Conservation (phyloP, 1,140 invertebrate species). For the Halesus radiatus region DNA sequence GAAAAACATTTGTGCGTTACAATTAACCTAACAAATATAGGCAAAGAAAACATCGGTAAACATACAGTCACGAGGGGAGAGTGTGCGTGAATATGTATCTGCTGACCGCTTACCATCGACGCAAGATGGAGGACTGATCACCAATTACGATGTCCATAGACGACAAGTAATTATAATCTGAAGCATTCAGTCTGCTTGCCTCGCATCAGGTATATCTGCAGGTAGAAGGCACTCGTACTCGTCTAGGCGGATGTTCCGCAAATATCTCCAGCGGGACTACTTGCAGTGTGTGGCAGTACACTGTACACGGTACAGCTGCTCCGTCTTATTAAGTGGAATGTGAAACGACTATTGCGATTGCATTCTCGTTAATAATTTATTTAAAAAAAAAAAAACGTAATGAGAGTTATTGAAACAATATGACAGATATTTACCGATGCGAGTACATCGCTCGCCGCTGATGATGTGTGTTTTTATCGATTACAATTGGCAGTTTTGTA, state of each 20-base stretch:
- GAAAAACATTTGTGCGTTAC: neutral
- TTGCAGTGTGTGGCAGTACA: neutral
- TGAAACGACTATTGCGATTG: neutral
- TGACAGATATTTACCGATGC: conserved; percentile 3
- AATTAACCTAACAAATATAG: conserved; percentile 37
- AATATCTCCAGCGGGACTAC: neutral
- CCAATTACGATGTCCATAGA: conserved; percentile 42
- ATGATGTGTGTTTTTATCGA: too few species aligned
- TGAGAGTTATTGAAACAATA: conserved; percentile 1
- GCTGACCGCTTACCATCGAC: neutral
- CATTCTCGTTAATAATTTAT: conserved; percentile 20
- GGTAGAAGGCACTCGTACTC: neutral
- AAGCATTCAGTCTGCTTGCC: neutral
- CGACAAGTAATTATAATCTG: conserved; percentile 37
- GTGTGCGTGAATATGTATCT: conserved; percentile 7
- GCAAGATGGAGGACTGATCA: conserved; percentile 24
- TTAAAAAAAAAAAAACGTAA: conserved; percentile 3
- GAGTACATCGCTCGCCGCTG: neutral
- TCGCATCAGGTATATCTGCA: too few species aligned
- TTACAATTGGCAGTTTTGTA: too few species aligned
- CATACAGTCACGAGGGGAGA: neutral
- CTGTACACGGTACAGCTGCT: neutral
- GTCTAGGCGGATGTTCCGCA: conserved; percentile 10
- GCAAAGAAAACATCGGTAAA: conserved; percentile 36
- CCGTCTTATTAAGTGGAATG: conserved; percentile 5